Evolutionary conservation across 2,888 invertebrate species (phyloP), one percentile per base, ranked within the genome.

Genomic region (Luperina nickerlii): DNA sequence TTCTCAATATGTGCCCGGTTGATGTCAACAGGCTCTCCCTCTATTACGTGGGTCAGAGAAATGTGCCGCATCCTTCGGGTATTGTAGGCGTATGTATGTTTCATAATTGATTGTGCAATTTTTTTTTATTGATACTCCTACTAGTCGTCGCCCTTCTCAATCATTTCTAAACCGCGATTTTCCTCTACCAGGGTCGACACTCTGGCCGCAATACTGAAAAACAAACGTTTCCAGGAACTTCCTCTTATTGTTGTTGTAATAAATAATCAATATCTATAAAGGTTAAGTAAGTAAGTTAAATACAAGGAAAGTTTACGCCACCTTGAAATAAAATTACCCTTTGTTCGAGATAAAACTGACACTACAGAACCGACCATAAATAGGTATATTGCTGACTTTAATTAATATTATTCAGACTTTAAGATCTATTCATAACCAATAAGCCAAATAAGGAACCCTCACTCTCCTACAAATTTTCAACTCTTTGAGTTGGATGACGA

Each of bases 261-360:
- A 68, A 81, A 81, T 65, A 67, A 73, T 74, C 32, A 68, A 70
- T 87, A 76, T 81, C 81, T 65, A 15, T 76, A 87, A 76, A 67
- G 51, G 73, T 83, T 77, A 63, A 76, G n/a, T n/a, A n/a, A n/a
- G n/a, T n/a, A n/a, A n/a, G n/a, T n/a, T n/a, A 32, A 54, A 48
- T 32, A 69, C 38, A 77, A 82, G 82, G 79, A 87, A 79, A 84
- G 77, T 87, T 77, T 54, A 86, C 51, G 38, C 13, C 70, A 51
- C 72, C 72, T 85, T 83, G 78, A 67, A 85, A 66, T 71, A 67
- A 79, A 79, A 77, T 72, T 57, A 76, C 63, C 60, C 74, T 84
- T 86, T 87, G 79, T 81, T 78, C 32, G 38, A 77, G 79, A 79
- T 81, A 76, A 78, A 72, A 74, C 71, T 54, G 71, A 7, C 60